Conservation (phyloP, 2,888 invertebrate genomes). For the Calameuta idolon region DNA sequence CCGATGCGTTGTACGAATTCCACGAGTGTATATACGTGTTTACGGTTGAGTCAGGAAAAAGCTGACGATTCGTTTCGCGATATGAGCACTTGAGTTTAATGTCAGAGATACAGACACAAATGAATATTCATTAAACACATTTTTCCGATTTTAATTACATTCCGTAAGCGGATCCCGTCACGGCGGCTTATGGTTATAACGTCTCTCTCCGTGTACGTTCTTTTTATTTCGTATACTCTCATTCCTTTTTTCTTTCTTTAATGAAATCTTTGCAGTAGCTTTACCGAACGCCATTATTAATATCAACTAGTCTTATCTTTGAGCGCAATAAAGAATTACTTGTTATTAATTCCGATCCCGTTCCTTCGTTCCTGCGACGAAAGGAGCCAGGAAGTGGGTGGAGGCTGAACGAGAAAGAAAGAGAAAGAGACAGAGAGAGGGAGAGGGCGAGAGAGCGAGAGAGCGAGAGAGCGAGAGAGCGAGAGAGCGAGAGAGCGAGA, state of each 20-base stretch:
- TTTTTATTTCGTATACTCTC: conserved; percentile 22
- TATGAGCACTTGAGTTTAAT: conserved; percentile 10
- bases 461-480: background rate
- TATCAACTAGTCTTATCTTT: conserved; percentile 58
- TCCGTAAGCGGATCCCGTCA: conserved; percentile 61
- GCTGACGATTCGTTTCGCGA: background rate
- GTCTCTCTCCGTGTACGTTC: conserved; percentile 30
- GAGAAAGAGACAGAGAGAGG: background rate
- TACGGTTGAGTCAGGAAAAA: background rate
- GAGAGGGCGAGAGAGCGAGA: background rate
- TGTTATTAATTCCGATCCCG: conserved; percentile 61
- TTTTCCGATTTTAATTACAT: conserved; percentile 66
- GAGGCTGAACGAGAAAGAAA: background rate
- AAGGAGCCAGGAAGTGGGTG: background rate
- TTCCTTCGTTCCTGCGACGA: conserved; percentile 9
- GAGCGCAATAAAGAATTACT: conserved; percentile 61
- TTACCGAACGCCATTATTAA: conserved; percentile 60
- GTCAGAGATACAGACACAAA: conserved; percentile 23
- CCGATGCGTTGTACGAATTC: background rate
- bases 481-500: background rate
- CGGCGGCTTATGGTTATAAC: conserved; percentile 46
- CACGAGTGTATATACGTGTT: background rate
- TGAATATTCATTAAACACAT: conserved; percentile 64
- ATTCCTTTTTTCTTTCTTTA: conserved; percentile 43
- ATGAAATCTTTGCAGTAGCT: conserved; percentile 56